Base-by-base conservation (phyloP, 2,888 invertebrate species). In the Lithophane socia region DNA sequence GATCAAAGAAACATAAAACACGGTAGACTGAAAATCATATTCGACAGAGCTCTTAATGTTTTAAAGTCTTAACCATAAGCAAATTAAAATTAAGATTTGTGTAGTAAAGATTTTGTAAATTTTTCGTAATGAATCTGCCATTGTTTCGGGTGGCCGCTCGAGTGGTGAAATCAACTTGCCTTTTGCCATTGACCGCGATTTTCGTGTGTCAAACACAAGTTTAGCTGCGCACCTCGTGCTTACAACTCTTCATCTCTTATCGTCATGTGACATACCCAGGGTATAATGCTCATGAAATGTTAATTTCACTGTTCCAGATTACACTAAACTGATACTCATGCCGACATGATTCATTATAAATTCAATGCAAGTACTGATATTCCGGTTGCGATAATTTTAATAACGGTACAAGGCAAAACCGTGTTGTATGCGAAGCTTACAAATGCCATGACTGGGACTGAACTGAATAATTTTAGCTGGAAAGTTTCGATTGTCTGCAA, bases 91-190 rank as follows among this genome's bases (percentile, higher is more conserved):
- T 56, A 67, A 85, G 80, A 80, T 76, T 74, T 73, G 66, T 58
- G 67, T 24, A 24, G 44, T 88, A 77, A 87, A 84, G 75, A 86
- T 87, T 90, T 90, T 89, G 90, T 85, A 91, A 87, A 76, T 86
- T 90, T 91, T 90, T 91, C 90, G 91, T 90, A 92, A 93, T 88
- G 89, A 88, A 88, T 89, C 86, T 82, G 80, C 92, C 86, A 92
- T 94, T 94, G 94, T 94, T 91, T 92, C 91, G 90, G 91, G 89
- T 92, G 92, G 91, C 91, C 91, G 92, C 88, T 87, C 92, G 91
- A 91, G 88, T 93, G 92, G 89, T 90, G 92, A 94, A 93, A 93
- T 91, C 89, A 87, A 88, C 88, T 90, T 91, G 90, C 90, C 90
- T 89, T 90, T 84, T 92, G 88, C 90, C 90, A 92, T 93, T 93